Evolutionary conservation across 2,888 invertebrate species (phyloP), one percentile per base, ranked within the genome.

Genomic region (Tetragnatha montana): DNA sequence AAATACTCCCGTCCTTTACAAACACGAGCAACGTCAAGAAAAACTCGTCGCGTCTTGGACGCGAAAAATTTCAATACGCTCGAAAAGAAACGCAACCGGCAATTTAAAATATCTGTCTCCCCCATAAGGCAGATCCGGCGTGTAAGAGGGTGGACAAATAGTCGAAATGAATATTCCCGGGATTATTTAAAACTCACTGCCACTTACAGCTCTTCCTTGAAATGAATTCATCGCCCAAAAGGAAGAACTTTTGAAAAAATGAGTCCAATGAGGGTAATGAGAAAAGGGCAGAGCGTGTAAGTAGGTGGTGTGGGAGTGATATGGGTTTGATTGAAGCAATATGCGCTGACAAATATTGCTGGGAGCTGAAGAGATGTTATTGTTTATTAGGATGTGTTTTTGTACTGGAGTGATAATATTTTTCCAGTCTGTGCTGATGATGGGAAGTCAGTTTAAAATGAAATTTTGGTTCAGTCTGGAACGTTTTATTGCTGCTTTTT

Each of bases 111-210:
- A 60, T 12, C 60, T 60, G 60, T 60, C 60, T 60, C 14, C 60
- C 10, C 17, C 60, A 10, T 12, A 60, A 19, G 73, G 22, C 73
- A 22, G 12, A 73, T 73, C 73, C 73, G 22, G 19, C 73, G 4
- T 22, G 73, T 73, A n/a, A 19, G 19, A 12, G 19, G 35, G 12
- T 10, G 78, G 35, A 35, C 50, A 78, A 78, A 78, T 78, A 78
- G 49, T 78, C 78, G 3, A 78, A 78, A 78, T 78, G 78, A 50
- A 78, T 78, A 19, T 50, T 51, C 51, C 19, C n/a, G 19, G 6
- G 2, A 78, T 49, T 47, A 78, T 78, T 78, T 78, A 78, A 78
- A 78, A 78, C 19, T 19, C 35, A 50, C 51, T 78, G 78, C 50
- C 78, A 78, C 50, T 78, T n/a, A 78, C 60, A 60, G 60, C 17